Evolutionary conservation across 1,140 invertebrate species (phyloP), one percentile per base, ranked within the genome.

Genomic region (Belonocnema kinseyi): DNA sequence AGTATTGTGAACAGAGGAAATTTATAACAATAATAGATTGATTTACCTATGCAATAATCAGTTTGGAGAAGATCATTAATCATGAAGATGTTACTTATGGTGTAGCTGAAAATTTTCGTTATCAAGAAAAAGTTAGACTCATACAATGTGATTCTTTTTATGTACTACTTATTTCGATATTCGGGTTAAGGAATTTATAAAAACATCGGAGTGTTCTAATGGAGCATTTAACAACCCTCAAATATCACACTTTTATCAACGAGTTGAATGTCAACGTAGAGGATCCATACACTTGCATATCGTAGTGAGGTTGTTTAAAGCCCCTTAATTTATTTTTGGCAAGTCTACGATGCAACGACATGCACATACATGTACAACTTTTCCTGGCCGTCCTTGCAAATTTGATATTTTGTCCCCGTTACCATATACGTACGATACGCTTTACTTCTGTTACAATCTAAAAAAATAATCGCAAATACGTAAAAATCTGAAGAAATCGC

Each of bases 251-350:
- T 81, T 75, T 75, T 88, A 85, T 74, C 85, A 81, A 58, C 77
- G 87, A 83, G 89, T 90, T 81, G 91, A 90, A 87, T 92, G 91
- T 86, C 89, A 90, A 85, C 88, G 91, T 85, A 83, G 86, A 77
- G 92, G 88, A 21, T 86, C 82, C 80, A 89, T 82, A 73, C 86
- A 85, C 77, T 75, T 83, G 12, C 87, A 89, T 72, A 83, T 81
- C 52, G 53, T 89, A 14, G 33, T 82, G 12, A 88, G 85, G 83
- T 54, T 86, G 46, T 61, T 77, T n/a, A 75, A 85, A 73, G 80
- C 81, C 53, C 87, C 83, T 33, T 13, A 74, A 53, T 53, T 53
- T 53, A 53, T 53, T 53, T n/a, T n/a, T n/a, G n/a, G n/a, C n/a
- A n/a, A n/a, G n/a, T n/a, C n/a, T n/a, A n/a, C n/a, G n/a, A n/a